Evolutionary conservation across 2,797 vertebrate species (phyloP), one percentile per base, ranked within the genome.

Genomic region (Fratercula arctica): DNA sequence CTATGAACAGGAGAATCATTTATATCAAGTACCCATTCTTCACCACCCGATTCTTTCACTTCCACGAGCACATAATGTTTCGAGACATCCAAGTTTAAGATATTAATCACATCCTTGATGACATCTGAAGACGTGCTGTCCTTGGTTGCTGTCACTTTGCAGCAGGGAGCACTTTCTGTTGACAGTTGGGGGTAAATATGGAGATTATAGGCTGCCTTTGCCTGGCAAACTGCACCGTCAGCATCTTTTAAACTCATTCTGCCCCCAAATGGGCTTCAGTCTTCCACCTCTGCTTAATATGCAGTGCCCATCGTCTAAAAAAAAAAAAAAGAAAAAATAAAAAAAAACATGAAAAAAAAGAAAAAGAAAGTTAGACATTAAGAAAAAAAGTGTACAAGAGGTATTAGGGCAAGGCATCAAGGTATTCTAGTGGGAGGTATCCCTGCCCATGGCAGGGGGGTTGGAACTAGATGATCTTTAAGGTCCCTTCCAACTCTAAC

Each of bases 161-260:
- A 99, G 78, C 98, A 99, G 83, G 98, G 94, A 56, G 98, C 96
- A 12, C 97, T 97, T 94, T 99, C 98, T 53, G 97, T 91, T 57
- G 98, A 99, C 96, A 99, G 98, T 14, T 98, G 99, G 6, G 99
- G 99, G 97, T 99, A 99, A 97, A 99, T 99, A 97, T 99, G 99
- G 89, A 99, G 98, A 92, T 98, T 85, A 93, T 99, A 99, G 88
- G 98, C 97, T 93, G 98, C 98, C 91, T 98, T 98, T 90, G 99
- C 98, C 76, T 97, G 96, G 98, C 97, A 98, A 97, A 97, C 96
- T 91, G 97, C 96, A 97, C 98, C 97, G 80, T 98, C 98, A 89
- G 98, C 98, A 98, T 99, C 99, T 97, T 98, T 98, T 97, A 98
- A 98, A 99, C 98, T 99, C 99, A 99, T 99, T 98, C 98, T 99